Conservation (phyloP, 2,888 invertebrate species). For the Drosophila paranaensis region DNA sequence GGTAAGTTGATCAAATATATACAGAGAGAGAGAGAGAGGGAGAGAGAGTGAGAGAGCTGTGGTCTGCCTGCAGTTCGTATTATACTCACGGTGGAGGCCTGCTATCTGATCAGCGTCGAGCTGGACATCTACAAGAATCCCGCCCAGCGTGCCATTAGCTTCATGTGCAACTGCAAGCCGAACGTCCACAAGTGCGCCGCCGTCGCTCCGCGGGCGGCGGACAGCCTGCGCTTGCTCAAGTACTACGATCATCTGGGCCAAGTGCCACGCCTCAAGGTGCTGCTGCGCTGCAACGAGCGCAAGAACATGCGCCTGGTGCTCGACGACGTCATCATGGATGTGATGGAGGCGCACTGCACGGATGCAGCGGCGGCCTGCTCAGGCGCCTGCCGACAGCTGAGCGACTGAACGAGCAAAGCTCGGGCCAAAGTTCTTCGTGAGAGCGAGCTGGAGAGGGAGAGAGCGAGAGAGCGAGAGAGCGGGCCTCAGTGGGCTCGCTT, state of each 20-base stretch:
- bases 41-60: not conserved
- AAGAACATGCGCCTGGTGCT: slow-evolving; percentile 45
- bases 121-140: slow-evolving; percentile 49
- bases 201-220: not conserved
- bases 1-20: slow-evolving; percentile 45
- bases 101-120: slow-evolving; percentile 72
- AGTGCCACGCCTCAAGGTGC: slow-evolving; percentile 61
- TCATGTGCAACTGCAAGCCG: slow-evolving; percentile 52
- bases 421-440: not conserved
- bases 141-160: slow-evolving; percentile 43
- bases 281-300: slow-evolving; percentile 52
- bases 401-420: not conserved
- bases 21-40: too few species aligned
- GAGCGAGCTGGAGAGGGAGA: not conserved
- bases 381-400: not conserved
- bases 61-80: slow-evolving; percentile 53
- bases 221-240: slow-evolving; percentile 49
- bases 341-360: slow-evolving; percentile 30
- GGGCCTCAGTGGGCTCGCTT: slow-evolving; percentile 4
- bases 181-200: slow-evolving; percentile 31
- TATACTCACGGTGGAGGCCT: slow-evolving; percentile 68
- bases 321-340: slow-evolving; percentile 53
- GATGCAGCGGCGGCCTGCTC: slow-evolving; percentile 34
- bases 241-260: slow-evolving; percentile 69
- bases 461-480: not conserved